phyloP scores from a whole-genome alignment of 2,888 invertebrate species.

The Aplocera efformata region DNA sequence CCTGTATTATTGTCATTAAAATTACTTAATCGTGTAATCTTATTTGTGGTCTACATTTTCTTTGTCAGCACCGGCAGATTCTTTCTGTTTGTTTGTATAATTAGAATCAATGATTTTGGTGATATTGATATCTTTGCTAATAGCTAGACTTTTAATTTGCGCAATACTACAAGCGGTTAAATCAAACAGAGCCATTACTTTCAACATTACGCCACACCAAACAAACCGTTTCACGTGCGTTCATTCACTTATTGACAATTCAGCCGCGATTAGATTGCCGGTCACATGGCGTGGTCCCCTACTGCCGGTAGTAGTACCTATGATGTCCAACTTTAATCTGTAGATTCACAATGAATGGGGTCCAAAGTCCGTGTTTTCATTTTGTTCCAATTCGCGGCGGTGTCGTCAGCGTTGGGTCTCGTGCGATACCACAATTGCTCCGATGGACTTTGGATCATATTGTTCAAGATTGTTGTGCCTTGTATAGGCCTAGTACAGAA shows the following conservation, averaged over 20 bases:
- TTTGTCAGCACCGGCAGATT: too few species aligned
- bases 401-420: conserved; percentile 44
- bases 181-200: conserved; percentile 18
- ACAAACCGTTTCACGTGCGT: conserved; percentile 22
- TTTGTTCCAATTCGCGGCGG: conserved; percentile 33
- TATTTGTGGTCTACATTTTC: too few species aligned
- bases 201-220: conserved; percentile 14
- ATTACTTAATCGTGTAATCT: neutral
- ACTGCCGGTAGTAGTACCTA: conserved; percentile 6
- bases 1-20: conserved; percentile 3
- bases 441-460: conserved; percentile 54
- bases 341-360: conserved; percentile 13
- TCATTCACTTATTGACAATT: conserved; percentile 22
- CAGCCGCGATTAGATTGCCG: conserved; percentile 16
- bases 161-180: conserved; percentile 1
- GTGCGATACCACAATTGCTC: conserved; percentile 46
- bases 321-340: conserved; percentile 12
- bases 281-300: conserved; percentile 12
- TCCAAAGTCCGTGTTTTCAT: conserved; percentile 48
- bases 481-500: conserved; percentile 29
- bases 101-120: too few species aligned
- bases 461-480: conserved; percentile 40
- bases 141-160: too few species aligned
- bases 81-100: too few species aligned
- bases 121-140: too few species aligned